Evolutionary conservation across 2,113 vertebrate species (phyloP).

Genomic region (Gadus chalcogrammus): DNA sequence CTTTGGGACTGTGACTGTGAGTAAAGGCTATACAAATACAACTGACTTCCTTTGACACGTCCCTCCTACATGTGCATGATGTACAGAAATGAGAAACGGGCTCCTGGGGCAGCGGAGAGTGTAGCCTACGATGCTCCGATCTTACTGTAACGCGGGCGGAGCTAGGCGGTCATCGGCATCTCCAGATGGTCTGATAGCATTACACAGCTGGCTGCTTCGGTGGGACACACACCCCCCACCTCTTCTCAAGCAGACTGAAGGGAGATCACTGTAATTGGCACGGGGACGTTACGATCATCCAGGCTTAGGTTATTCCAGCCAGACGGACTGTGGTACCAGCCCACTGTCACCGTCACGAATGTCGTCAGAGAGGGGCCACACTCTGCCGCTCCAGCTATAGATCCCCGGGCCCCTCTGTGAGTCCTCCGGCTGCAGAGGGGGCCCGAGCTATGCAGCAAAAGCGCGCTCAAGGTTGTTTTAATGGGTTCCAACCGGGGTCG

Average conservation of each 20-base stretch:
- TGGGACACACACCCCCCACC: neutral
- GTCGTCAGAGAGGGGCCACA: neutral
- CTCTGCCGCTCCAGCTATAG: neutral
- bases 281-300: neutral
- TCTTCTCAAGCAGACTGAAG: slow-evolving; percentile 17
- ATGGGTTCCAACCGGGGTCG: no score
- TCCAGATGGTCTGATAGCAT: slow-evolving; percentile 8
- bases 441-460: no score
- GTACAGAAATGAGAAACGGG: neutral
- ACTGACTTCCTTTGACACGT: no score
- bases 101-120: neutral
- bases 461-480: no score
- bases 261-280: slow-evolving; percentile 23
- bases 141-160: neutral
- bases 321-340: neutral
- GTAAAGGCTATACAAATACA: no score
- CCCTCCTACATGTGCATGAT: neutral
- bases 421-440: no score
- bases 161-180: neutral
- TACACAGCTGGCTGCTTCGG: slow-evolving; percentile 2
- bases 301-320: slow-evolving; percentile 17
- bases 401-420: neutral
- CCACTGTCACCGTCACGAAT: neutral
- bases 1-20: no score
- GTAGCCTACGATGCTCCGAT: neutral